Percentiles rank a stretch among this genome's conserved stretches.
These are phyloP conservation scores for Sula dactylatra DNA, from an alignment of 2,113 vertebrate species.

Conservation along the genomic window DNA sequence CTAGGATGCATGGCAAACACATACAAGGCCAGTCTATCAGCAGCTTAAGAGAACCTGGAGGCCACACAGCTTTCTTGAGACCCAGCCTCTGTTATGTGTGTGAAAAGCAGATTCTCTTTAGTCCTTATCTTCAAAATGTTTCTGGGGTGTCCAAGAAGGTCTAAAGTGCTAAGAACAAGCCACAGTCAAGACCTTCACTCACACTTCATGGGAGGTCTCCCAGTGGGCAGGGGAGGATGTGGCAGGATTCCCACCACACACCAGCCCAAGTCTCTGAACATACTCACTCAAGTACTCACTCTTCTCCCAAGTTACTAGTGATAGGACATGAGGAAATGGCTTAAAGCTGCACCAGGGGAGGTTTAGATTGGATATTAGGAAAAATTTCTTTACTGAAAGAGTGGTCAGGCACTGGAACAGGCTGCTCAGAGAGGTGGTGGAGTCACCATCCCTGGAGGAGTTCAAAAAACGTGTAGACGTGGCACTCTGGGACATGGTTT, in stretches of 20 bases:
- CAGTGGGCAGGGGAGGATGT: rapidly evolving
- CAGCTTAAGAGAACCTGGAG: not conserved
- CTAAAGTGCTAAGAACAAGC: not conserved
- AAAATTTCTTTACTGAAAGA: too few relatives aligned
- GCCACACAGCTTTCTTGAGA: not conserved
- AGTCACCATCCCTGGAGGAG: too few relatives aligned
- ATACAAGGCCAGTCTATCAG: not conserved
- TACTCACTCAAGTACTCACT: too few relatives aligned
- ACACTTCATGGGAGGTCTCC: not conserved
- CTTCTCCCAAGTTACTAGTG: too few relatives aligned
- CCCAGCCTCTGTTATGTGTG: not conserved
- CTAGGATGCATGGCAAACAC: not conserved
- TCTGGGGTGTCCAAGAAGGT: not conserved
- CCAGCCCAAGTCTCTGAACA: not conserved
- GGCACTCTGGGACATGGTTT: too few relatives aligned
- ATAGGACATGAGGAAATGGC: too few relatives aligned
- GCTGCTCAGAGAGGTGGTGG: too few relatives aligned
- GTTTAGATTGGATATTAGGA: too few relatives aligned
- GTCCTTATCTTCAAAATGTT: not conserved
- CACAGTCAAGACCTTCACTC: not conserved
- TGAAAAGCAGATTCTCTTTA: not conserved
- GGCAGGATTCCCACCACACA: not conserved
- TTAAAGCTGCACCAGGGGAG: too few relatives aligned
- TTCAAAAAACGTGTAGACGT: too few relatives aligned
- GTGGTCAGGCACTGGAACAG: too few relatives aligned